phyloP scores from a whole-genome alignment of 2,888 invertebrate species.

The Eretmocerus hayati region DNA sequence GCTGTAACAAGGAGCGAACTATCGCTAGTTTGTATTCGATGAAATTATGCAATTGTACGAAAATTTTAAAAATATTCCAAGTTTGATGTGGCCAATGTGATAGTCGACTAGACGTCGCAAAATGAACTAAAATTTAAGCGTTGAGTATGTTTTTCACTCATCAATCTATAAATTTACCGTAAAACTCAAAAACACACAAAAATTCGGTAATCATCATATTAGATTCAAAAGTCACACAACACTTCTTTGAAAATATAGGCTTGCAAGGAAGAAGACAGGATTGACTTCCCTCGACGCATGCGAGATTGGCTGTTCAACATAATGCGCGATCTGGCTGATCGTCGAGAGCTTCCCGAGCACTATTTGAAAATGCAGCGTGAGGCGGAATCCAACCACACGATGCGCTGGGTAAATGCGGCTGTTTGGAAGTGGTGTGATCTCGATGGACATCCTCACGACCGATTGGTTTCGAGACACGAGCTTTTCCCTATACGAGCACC shows the following conservation, averaged over 20 bases:
- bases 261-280: conserved; percentile 79
- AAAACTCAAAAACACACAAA: neutral
- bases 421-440: conserved; percentile 99
- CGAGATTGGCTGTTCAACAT: conserved; percentile 98
- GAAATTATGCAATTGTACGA: too few species aligned
- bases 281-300: conserved; percentile 94
- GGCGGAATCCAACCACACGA: conserved; percentile 77
- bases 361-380: conserved; percentile 82
- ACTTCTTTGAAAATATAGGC: conserved; percentile 47
- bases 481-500: conserved; percentile 93
- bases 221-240: neutral
- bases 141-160: too few species aligned
- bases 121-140: too few species aligned
- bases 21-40: too few species aligned
- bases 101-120: too few species aligned
- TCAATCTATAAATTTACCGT: too few species aligned
- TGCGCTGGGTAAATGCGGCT: conserved; percentile 86
- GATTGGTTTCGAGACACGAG: conserved; percentile 85
- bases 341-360: conserved; percentile 74
- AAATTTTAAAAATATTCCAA: too few species aligned
- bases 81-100: too few species aligned
- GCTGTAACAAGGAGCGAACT: too few species aligned
- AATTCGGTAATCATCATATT: neutral
- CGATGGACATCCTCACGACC: conserved; percentile 85
- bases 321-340: conserved; percentile 89